These are phyloP conservation scores for Dryas iulia DNA, from an alignment of 1,140 invertebrate genomes.

Conservation along the genomic window DNA sequence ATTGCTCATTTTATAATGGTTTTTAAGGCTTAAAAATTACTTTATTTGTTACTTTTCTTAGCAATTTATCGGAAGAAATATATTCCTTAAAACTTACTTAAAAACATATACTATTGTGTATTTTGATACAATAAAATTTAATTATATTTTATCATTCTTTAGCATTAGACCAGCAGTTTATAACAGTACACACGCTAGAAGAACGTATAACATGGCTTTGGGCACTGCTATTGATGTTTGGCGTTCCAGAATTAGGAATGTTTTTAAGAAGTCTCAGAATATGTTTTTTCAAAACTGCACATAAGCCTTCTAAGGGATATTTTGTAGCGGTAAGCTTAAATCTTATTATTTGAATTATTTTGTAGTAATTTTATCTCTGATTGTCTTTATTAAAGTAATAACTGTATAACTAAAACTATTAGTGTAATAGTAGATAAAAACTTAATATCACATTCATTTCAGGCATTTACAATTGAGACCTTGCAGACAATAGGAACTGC, in stretches of 20 bases:
- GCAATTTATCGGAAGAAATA: too few relatives aligned
- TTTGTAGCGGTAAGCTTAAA: constrained; percentile 79
- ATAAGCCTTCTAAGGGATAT: constrained; percentile 81
- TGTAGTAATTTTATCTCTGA: neutral
- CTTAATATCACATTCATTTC: constrained; percentile 40
- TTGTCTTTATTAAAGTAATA: neutral
- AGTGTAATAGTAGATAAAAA: too few relatives aligned
- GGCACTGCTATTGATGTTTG: constrained; percentile 91
- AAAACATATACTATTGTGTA: too few relatives aligned
- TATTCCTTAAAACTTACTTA: too few relatives aligned
- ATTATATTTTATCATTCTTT: constrained; percentile 32
- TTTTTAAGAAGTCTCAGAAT: constrained; percentile 91
- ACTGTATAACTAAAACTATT: neutral
- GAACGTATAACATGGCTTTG: constrained; percentile 95
- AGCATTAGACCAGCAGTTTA: constrained; percentile 90
- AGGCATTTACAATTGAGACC: constrained; percentile 90
- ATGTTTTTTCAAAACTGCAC: constrained; percentile 93
- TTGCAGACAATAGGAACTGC: constrained; percentile 92
- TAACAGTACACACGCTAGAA: constrained; percentile 86
- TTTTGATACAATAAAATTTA: too few relatives aligned
- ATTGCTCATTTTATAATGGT: too few relatives aligned
- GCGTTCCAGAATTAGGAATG: constrained; percentile 91
- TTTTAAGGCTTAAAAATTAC: too few relatives aligned
- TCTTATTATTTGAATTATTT: neutral
- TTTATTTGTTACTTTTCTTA: too few relatives aligned